Conservation (phyloP, 2,113 vertebrate species). For the Salvelinus alpinus region DNA sequence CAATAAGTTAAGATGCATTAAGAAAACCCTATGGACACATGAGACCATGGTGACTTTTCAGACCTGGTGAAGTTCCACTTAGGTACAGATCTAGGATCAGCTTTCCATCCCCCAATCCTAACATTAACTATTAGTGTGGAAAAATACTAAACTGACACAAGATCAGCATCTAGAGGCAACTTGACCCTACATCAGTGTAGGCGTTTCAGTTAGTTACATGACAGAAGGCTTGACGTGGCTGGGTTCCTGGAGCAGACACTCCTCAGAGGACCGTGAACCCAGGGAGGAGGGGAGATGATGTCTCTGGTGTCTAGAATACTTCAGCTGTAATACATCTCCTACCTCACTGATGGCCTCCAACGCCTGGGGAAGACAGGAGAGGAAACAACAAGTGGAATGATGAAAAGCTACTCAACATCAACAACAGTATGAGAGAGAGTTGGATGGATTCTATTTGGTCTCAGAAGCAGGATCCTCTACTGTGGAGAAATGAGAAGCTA, state of each 20-base stretch:
- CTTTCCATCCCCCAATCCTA: too few species aligned
- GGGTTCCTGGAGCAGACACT: conserved; percentile 86
- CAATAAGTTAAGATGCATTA: conserved; percentile 40
- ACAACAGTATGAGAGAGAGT: too few species aligned
- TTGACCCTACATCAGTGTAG: too few species aligned
- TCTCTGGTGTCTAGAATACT: conserved; percentile 83
- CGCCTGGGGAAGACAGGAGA: conserved; percentile 69
- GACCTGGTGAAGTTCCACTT: neutral
- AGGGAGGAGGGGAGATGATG: conserved; percentile 72
- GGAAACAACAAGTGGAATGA: too few species aligned
- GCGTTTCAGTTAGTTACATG: neutral
- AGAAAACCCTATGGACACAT: neutral
- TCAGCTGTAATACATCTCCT: conserved; percentile 91
- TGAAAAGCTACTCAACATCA: too few species aligned
- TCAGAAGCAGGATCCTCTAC: too few species aligned
- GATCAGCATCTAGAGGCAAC: too few species aligned
- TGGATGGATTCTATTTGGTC: too few species aligned
- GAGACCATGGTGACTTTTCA: conserved; percentile 12
- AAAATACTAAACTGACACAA: too few species aligned
- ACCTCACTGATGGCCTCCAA: conserved; percentile 89
- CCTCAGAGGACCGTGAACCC: conserved; percentile 81
- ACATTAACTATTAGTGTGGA: too few species aligned
- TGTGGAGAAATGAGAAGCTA: too few species aligned
- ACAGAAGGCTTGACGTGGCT: neutral
- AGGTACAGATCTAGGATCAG: too few species aligned